Evolutionary conservation across 1,140 invertebrate species (phyloP), one percentile per base, ranked within the genome.

Genomic region (Magallana gigas): DNA sequence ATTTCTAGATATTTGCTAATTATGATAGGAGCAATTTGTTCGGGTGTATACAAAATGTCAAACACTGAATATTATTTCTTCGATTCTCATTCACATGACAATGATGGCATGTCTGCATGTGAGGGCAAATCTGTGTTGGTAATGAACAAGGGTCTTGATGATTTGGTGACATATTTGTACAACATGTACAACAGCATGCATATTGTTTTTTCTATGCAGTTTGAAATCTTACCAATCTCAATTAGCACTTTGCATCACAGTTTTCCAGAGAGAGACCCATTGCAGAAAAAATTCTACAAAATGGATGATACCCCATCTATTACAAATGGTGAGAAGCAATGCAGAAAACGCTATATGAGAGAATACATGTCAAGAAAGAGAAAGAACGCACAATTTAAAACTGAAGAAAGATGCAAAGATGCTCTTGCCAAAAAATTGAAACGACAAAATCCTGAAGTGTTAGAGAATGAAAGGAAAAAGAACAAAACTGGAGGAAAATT

Each of bases 81-180:
- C 84, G 81, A 87, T 59, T 84, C 83, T 23, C 83, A 87, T 71
- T 84, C 82, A 11, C 87, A 88, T 85, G 80, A 36, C 11, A 56
- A 1, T 29, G 59, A 85, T 58, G 76, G 76, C 1, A 23, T 88
- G 16, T 57, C 57, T 81, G 8, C 29, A 1, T 62, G 56, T 57
- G 48, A 58, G 18, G 85, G 85, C 2, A 85, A 85, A 57, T n/a
- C 85, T 76, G 1, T 85, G 12, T 8, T 85, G 8, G 57, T n/a
- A 9, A 4, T n/a, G 5, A 57, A 57, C 23, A 9, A 1, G 1
- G 6, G 12, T 23, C 3, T 23, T n/a, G 56, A 56, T 29, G 56
- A 85, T 7, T 29, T 85, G 6, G 62, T 85, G 57, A 16, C 2
- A 4, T 85, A 18, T 36, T 48, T 85, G 56, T 76, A n/a, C 16